Conservation (phyloP, 92 coral and sea anemone genomes). For the Phenganax subtilis region DNA sequence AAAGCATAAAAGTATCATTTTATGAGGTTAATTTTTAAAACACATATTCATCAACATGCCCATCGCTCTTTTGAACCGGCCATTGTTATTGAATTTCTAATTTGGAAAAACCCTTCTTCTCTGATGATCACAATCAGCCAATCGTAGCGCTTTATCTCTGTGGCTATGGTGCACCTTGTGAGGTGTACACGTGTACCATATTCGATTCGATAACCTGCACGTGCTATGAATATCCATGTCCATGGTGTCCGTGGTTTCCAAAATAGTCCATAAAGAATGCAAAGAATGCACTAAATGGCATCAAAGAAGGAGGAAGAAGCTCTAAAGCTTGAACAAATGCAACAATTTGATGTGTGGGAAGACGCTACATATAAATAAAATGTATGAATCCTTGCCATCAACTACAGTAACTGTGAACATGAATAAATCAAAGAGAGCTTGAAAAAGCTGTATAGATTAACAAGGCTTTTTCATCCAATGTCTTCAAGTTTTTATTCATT, state of each 20-base stretch:
- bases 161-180: too few relatives aligned
- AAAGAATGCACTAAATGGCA: not conserved
- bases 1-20: not conserved
- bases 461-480: too few relatives aligned
- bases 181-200: too few relatives aligned
- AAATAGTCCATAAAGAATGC: not conserved
- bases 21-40: not conserved
- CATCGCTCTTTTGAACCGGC: not conserved
- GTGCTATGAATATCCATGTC: not conserved
- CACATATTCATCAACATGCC: not conserved
- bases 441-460: too few relatives aligned
- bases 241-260: slow-evolving; percentile 17
- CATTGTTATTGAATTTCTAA: slow-evolving; percentile 13
- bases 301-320: not conserved
- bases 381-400: too few relatives aligned
- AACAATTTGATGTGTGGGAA: not conserved
- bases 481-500: too few relatives aligned
- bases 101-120: not conserved
- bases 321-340: not conserved
- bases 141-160: not conserved
- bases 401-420: too few relatives aligned
- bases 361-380: too few relatives aligned
- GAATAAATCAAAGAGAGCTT: too few relatives aligned
- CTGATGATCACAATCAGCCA: not conserved
- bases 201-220: not conserved